phyloP scores from a whole-genome alignment of 2,888 invertebrate genomes.

The Digitonthophagus gazella region DNA sequence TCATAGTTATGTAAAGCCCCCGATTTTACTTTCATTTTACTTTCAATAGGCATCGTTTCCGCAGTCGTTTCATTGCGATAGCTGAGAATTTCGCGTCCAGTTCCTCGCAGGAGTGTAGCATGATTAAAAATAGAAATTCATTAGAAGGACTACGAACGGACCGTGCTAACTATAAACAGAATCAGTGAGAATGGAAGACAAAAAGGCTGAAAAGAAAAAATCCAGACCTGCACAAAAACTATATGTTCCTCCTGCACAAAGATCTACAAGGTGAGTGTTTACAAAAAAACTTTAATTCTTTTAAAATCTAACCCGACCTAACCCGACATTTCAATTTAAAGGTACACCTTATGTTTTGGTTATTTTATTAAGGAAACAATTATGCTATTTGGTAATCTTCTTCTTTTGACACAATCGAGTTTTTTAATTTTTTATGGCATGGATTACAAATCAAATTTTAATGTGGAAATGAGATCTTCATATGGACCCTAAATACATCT shows the following conservation, averaged over 20 bases:
- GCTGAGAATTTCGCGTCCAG: neutral
- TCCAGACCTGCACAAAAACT: conserved; percentile 46
- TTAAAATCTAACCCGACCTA: no score
- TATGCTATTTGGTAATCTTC: no score
- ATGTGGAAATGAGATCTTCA: no score
- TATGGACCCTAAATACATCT: no score
- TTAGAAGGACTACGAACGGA: neutral
- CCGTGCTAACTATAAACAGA: neutral
- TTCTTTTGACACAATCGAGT: no score
- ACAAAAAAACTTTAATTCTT: no score
- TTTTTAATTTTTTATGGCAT: no score
- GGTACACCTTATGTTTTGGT: no score
- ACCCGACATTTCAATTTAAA: no score
- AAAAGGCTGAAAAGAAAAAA: conserved; percentile 21
- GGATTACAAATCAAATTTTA: no score
- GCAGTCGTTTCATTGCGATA: conserved; percentile 7
- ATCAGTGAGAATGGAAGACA: conserved; percentile 15
- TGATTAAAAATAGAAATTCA: neutral
- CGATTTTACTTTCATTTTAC: conserved; percentile 51
- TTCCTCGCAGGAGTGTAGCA: neutral
- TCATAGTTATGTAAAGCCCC: conserved; percentile 50
- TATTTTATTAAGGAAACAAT: no score
- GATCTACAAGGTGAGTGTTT: conserved; percentile 32
- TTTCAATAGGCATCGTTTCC: conserved; percentile 30
- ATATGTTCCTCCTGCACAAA: conserved; percentile 49